Conservation (phyloP, 2,113 vertebrate species). For the Python bivittatus region DNA sequence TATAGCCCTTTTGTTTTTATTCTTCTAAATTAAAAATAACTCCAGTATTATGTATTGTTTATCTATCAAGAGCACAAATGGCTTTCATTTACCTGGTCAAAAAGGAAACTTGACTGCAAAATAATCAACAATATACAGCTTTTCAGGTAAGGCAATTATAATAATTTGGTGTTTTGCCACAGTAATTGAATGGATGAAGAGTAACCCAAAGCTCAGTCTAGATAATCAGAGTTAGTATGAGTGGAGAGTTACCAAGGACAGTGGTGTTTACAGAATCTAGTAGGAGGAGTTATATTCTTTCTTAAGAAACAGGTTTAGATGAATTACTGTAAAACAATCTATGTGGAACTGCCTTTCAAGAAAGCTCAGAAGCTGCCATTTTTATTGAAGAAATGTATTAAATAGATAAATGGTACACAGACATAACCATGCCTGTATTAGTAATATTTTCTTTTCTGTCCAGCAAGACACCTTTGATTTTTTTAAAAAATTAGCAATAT, state of each 20-base stretch:
- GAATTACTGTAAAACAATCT: neutral
- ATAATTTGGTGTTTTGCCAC: neutral
- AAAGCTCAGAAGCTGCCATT: neutral
- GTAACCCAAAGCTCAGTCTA: neutral
- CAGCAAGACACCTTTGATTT: constrained; percentile 58
- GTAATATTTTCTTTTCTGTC: constrained; percentile 50
- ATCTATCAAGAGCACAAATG: constrained; percentile 13
- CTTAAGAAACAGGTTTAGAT: neutral
- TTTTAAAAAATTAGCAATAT: constrained; percentile 53
- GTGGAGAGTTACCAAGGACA: neutral
- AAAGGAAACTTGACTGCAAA: constrained; percentile 45
- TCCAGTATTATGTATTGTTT: neutral
- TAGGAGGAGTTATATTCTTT: neutral
- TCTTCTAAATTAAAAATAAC: neutral
- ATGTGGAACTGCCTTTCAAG: neutral
- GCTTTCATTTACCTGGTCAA: constrained; percentile 38
- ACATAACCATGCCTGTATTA: constrained; percentile 48
- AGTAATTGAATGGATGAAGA: neutral
- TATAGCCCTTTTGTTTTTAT: neutral
- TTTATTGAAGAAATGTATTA: neutral
- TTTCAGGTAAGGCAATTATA: neutral
- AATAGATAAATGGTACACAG: constrained; percentile 24
- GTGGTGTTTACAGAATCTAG: neutral
- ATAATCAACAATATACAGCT: neutral
- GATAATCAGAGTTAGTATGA: neutral